Percentiles rank a stretch among this genome's conserved stretches.
Conservation (phyloP, 2,113 vertebrate species). For the Ciconia boyciana region DNA sequence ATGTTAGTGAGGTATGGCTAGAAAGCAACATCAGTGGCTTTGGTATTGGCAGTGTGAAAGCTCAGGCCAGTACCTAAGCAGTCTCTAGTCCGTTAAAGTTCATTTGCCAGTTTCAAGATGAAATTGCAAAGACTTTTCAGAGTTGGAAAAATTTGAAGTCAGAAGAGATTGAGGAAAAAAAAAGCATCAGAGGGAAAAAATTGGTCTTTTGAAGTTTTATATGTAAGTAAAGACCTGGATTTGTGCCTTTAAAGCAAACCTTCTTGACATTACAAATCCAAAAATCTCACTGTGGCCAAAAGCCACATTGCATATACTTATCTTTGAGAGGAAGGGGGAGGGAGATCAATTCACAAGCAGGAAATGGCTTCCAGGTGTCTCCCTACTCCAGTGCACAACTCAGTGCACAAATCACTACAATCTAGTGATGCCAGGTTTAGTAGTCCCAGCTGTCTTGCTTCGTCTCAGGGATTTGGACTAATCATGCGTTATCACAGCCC, state of each 20-base stretch:
- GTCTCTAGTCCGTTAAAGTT: not conserved
- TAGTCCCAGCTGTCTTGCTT: slow-evolving; percentile 19
- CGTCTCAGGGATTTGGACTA: slow-evolving; percentile 19
- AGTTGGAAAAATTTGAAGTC: not conserved
- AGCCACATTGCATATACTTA: slow-evolving; percentile 49
- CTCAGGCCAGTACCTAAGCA: not conserved
- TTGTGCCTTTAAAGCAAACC: slow-evolving; percentile 46
- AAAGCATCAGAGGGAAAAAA: not conserved
- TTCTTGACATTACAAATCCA: slow-evolving; percentile 10
- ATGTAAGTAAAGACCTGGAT: slow-evolving; percentile 24
- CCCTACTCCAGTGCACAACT: not conserved
- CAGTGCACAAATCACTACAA: not conserved
- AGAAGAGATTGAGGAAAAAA: not conserved
- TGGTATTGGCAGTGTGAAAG: not conserved
- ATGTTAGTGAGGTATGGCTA: not conserved
- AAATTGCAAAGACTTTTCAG: not conserved
- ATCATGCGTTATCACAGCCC: not conserved
- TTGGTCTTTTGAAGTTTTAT: slow-evolving; percentile 20
- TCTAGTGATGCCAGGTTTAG: slow-evolving; percentile 26
- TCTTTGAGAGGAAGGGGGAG: slow-evolving; percentile 50
- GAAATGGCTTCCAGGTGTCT: slow-evolving; percentile 67
- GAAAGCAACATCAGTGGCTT: not conserved
- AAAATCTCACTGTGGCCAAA: slow-evolving; percentile 32
- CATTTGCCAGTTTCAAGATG: not conserved
- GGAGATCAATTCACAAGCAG: slow-evolving; percentile 41